These are phyloP conservation scores for Panulirus ornatus DNA, from an alignment of 1,140 invertebrate genomes.

Conservation along the genomic window DNA sequence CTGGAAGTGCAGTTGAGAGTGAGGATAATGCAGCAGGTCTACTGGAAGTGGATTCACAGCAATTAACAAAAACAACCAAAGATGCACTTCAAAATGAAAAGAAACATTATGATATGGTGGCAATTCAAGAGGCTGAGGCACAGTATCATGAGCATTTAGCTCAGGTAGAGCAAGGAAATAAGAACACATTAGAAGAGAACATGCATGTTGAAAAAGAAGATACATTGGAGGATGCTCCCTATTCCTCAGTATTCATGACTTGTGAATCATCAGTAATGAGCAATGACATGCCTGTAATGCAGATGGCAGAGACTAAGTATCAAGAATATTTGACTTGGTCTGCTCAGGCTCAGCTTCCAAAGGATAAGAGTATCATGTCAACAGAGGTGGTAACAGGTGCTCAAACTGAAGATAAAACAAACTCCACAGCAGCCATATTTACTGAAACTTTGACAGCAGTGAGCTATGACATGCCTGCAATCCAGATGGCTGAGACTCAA, in stretches of 20 bases:
- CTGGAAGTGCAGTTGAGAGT: not conserved
- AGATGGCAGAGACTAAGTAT: not conserved
- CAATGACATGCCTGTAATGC: slow-evolving; percentile 3
- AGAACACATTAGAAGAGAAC: not conserved
- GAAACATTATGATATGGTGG: not conserved
- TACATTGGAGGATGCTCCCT: not conserved
- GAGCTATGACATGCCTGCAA: slow-evolving; percentile 31
- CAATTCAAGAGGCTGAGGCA: slow-evolving; percentile 26
- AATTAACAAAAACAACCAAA: no score
- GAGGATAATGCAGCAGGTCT: not conserved
- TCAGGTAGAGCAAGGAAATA: not conserved
- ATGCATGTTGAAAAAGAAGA: not conserved
- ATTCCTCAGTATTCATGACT: no score
- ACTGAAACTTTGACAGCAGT: not conserved
- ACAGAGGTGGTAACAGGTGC: not conserved
- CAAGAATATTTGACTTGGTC: not conserved
- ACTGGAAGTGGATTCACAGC: not conserved
- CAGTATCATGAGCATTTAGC: slow-evolving; percentile 35
- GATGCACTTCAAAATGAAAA: not conserved
- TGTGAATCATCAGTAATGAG: no score
- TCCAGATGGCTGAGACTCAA: slow-evolving; percentile 39
- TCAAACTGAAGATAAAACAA: no score
- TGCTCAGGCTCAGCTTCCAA: not conserved
- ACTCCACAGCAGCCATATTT: not conserved
- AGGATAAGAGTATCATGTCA: not conserved